Evolutionary conservation across 1,140 invertebrate species (phyloP), one percentile per base, ranked within the genome.

Genomic region (Dendroctonus valens): DNA sequence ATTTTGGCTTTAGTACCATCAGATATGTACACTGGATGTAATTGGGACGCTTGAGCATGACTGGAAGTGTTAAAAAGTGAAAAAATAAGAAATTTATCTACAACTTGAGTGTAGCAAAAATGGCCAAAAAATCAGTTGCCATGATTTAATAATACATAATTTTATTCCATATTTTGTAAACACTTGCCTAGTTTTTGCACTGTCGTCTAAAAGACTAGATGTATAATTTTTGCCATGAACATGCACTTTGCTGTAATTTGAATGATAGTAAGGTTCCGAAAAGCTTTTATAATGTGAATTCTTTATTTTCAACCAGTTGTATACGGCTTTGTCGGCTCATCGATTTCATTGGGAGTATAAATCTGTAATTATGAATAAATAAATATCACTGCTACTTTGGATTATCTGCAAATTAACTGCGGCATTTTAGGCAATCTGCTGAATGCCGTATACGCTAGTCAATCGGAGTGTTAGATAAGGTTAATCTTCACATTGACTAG

Each of bases 211-310:
- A n/a, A 67, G 14, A 14, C 57, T 60, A 7, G 65, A 67, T 37
- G 57, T 67, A 26, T 67, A 67, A 48, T 67, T 67, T 46, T 70
- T 69, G 39, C 72, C 63, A 26, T 73, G 71, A 6, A 69, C 60
- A 54, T 65, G 57, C 0, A 74, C 73, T 63, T 65, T 68, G 51
- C 73, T 74, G 50, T 74, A 74, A 41, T 73, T 74, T 41, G 72
- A 65, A 54, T 71, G 65, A 14, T 68, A 61, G 6, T 67, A 59
- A 15, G 69, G 41, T 48, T 58, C 41, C 8, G 51, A 40, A 14
- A 60, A 15, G 38, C 57, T 68, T 58, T 63, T 69, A 41, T 66
- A 59, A n/a, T 26, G 15, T 41, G 52, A 63, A 37, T 37, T 50
- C 42, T 58, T 66, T 37, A 66, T 66, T 59, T 66, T 66, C 59